Evolutionary conservation across 92 coral and sea anemone species (phyloP), one percentile per base, ranked within the genome.

Genomic region (Epizoanthus stellaris): DNA sequence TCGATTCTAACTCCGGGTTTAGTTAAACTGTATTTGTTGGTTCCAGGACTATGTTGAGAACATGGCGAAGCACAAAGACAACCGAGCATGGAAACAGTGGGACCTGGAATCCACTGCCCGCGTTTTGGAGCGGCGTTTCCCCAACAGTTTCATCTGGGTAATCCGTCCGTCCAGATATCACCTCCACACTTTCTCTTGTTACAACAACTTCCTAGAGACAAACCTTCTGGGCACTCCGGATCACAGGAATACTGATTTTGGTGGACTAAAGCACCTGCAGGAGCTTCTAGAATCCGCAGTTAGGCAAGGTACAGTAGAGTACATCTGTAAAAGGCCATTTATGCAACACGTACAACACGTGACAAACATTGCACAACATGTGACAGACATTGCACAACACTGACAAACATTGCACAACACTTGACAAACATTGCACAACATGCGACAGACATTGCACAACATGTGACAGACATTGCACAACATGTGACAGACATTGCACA

Each of bases 71-170:
- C 95, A 93, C 81, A 61, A 80, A 47, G 88, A 85, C 67, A 90
- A 93, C 84, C 95, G 88, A 72, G 95, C 95, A 3, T 96, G 98
- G 98, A 89, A 89, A 77, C 95, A 96, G 53, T 96, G 98, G 98
- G 94, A 94, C 88, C 85, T 96, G 53, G 98, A 96, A 69, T 85
- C 98, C 34, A 96, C 98, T 25, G 93, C 98, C 49, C 91, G 84
- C 73, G 45, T 94, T 21, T 83, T 96, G 16, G 98, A 89, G 58
- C 86, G 77, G 19, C 88, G 98, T 65, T 96, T 96, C 45, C 96
- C 98, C 3, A 87, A 90, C 91, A 96, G 98, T 84, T 96, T 96
- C 47, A 86, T 96, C 3, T 96, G 98, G 98, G 95, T 94, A n/a
- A 86, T 96, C 0, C 98, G 95, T 2, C 95, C 98, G 21, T 94